A percentile compares a stretch with the other conserved stretches of the same genome.
Conservation (phyloP, 1,140 invertebrate species). For the Diorhabda sublineata region DNA sequence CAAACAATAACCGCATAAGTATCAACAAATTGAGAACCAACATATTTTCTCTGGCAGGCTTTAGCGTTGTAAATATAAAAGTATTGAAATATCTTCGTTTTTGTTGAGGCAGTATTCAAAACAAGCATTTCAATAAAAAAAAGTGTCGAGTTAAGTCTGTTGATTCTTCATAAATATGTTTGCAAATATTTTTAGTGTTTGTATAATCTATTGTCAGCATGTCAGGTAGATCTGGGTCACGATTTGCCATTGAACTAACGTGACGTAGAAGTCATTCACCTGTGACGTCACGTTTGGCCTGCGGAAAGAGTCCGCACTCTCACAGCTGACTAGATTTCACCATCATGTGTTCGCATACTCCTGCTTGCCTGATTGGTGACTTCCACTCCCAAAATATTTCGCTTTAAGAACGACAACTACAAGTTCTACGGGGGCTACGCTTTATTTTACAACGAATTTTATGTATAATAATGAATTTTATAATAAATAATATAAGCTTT, state of each 20-base stretch:
- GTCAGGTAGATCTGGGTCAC: constrained; percentile 46
- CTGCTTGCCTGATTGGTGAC: neutral
- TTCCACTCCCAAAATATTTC: constrained; percentile 1
- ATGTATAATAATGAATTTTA: no score
- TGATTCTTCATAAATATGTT: neutral
- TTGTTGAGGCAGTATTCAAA: no score
- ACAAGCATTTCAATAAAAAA: no score
- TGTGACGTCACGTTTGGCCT: constrained; percentile 44
- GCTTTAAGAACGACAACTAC: neutral
- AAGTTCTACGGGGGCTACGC: neutral
- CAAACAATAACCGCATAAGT: no score
- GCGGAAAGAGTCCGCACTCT: constrained; percentile 37
- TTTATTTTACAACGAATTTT: neutral
- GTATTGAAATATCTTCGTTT: no score
- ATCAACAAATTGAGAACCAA: no score
- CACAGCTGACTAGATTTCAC: constrained; percentile 36
- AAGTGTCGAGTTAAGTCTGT: no score
- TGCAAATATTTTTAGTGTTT: neutral
- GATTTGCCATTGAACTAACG: constrained; percentile 50
- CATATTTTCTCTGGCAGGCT: no score
- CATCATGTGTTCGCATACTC: constrained; percentile 1
- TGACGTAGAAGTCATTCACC: constrained; percentile 48
- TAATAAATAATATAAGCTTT: no score
- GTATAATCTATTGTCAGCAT: constrained; percentile 2
- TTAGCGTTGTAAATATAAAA: no score